Conservation (phyloP, 1,140 invertebrate species). For the Drosophila varians region DNA sequence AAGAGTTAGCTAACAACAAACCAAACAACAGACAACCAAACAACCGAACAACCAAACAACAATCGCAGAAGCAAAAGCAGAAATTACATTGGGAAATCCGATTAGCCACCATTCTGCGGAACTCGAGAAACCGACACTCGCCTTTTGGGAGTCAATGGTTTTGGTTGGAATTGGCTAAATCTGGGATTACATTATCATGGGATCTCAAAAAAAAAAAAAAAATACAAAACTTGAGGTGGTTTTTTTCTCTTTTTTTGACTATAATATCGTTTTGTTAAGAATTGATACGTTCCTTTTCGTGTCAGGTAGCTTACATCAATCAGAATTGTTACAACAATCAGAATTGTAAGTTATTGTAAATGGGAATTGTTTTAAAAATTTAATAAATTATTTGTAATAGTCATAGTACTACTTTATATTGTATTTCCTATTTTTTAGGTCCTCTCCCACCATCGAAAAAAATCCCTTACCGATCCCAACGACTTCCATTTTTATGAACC, state of each 20-base stretch:
- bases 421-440: not conserved
- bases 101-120: conserved; percentile 64
- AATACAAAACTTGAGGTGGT: not conserved
- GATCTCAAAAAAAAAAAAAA: not conserved
- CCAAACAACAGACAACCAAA: conserved; percentile 2
- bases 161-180: conserved; percentile 31
- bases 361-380: too few relatives aligned
- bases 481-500: conserved; percentile 19
- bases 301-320: not conserved
- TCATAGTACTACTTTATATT: not conserved
- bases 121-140: conserved; percentile 32
- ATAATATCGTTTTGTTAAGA: not conserved
- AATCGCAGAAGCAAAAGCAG: conserved; percentile 23
- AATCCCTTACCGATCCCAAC: conserved; percentile 33
- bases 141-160: conserved; percentile 41
- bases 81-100: conserved; percentile 53
- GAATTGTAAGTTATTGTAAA: not conserved
- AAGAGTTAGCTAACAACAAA: conserved; percentile 2
- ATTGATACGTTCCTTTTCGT: not conserved
- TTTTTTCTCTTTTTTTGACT: not conserved
- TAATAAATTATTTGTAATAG: too few relatives aligned
- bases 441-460: not conserved
- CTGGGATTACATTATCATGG: conserved; percentile 40
- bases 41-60: conserved; percentile 10
- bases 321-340: too few relatives aligned